Base-by-base conservation (phyloP, 64 coral and sea anemone species). In the Acropora tenuis region DNA sequence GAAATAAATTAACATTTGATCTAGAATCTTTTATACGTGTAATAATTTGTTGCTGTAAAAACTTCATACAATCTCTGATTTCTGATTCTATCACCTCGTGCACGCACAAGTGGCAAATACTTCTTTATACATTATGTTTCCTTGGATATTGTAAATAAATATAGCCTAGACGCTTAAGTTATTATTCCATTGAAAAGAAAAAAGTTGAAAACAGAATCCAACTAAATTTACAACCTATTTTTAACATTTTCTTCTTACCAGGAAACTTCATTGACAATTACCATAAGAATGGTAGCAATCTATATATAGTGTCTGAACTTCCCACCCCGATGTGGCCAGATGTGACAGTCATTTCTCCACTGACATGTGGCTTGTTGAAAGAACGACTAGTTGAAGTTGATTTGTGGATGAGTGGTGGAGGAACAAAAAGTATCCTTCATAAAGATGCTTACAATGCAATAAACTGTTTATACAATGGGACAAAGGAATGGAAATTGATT, bases 381-480 rank as follows among this genome's bases (percentile, higher is more conserved):
- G 91, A 96, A 12, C 46, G 79, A 63, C 41, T 98, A 8, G 97
- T 98, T 41, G 97, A 98, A 71, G 91, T 98, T 65, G 97, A 98
- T 53, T 17, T 98, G 17, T 98, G 97, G 97, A 87, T 98, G 81
- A 98, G 97, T 81, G 94, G 97, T 3, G 97, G 97, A 16, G 97
- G 97, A 0, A 93, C 93, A 3, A 91, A 60, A 13, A 98, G 97
- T 74, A 92, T 95, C 55, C 61, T 98, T 18, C 97, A 98, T 72
- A 98, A 98, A 68, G 97, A 98, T 95, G 97, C 97, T n/a, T 98
- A 93, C 75, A 98, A 98, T 82, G 97, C 97, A 13, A 96, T 98
- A 10, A 98, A 98, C 55, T 98, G 97, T 66, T 86, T 98, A 73
- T 90, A 85, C 41, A 98, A 98, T 93, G 97, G 97, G 13, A 98